Percentiles rank a stretch among this genome's conserved stretches.
Evolutionary conservation across 2,888 invertebrate genomes (phyloP).

Genomic region (Tortrix viridana): DNA sequence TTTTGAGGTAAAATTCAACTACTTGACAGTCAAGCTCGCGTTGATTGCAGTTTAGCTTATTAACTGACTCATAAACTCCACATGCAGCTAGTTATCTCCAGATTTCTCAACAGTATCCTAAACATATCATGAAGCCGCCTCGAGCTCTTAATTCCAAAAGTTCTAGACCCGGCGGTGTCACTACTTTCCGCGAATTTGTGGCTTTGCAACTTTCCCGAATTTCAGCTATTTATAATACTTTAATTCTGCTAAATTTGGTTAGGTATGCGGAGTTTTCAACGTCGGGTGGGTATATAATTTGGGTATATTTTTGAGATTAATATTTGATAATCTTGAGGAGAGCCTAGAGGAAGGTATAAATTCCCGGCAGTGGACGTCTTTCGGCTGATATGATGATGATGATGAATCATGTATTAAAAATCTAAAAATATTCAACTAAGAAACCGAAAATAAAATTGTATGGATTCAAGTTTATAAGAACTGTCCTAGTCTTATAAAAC

Average conservation of each 20-base stretch:
- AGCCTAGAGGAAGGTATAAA: no score
- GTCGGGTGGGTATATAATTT: background rate
- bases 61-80: background rate
- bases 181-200: slow-evolving; percentile 20
- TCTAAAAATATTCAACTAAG: no score
- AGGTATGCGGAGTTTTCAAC: background rate
- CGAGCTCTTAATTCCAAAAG: slow-evolving; percentile 13
- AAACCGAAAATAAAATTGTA: no score
- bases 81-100: background rate
- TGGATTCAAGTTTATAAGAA: no score
- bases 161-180: slow-evolving; percentile 1
- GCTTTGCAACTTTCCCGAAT: slow-evolving; percentile 17
- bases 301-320: background rate
- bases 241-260: slow-evolving; percentile 9
- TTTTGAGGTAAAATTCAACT: no score
- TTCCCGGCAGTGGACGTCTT: no score
- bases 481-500: no score
- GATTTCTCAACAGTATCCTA: slow-evolving; percentile 10
- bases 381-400: no score
- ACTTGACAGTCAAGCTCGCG: no score
- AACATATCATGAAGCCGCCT: slow-evolving; percentile 10
- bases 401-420: no score
- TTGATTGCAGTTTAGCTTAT: no score
- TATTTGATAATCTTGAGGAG: no score
- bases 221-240: slow-evolving; percentile 20